Evolutionary conservation across 2,888 invertebrate species (phyloP), one percentile per base, ranked within the genome.

Genomic region (Ectemnius cavifrons): DNA sequence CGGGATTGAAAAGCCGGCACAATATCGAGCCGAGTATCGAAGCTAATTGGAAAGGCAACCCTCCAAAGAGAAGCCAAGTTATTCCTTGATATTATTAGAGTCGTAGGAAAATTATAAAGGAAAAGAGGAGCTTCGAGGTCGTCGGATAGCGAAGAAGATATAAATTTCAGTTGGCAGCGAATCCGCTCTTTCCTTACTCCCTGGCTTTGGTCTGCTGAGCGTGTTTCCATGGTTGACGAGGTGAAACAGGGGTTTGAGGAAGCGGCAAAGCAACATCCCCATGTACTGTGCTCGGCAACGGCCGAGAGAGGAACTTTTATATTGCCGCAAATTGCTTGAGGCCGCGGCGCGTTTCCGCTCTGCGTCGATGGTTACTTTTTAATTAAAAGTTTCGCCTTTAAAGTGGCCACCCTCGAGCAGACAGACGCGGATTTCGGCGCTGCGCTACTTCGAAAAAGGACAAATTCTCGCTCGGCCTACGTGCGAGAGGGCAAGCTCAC

Each of bases 301-400:
- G 52, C 28, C 71, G 47, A 3, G 37, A 37, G 61, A 61, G 68
- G 77, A 80, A 82, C 80, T 82, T 82, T 82, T 82, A 72, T 77
- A 80, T 82, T 71, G 75, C 71, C 72, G 67, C 78, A 72, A 82
- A 82, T 82, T 78, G 80, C 82, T 82, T 23, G 72, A 73, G 76
- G 73, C 70, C 57, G 68, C 63, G 57, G 56, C 47, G 45, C 59
- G 46, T 58, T 66, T 62, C 64, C 8, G 23, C 65, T 13, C 37
- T 11, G 4, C 60, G 56, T 57, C 71, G 67, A 80, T 75, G 77
- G 81, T 79, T 79, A 82, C 83, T 83, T 81, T 83, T 83, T 83
- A 81, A 83, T 83, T 83, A 83, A 82, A 83, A 82, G 74, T 83
- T 83, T 79, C 67, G 69, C 79, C 69, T 81, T 76, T 65, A 62